A percentile compares a stretch with the other conserved stretches of the same genome.
Evolutionary conservation across 2,888 invertebrate genomes (phyloP).

Genomic region (Arge pagana): DNA sequence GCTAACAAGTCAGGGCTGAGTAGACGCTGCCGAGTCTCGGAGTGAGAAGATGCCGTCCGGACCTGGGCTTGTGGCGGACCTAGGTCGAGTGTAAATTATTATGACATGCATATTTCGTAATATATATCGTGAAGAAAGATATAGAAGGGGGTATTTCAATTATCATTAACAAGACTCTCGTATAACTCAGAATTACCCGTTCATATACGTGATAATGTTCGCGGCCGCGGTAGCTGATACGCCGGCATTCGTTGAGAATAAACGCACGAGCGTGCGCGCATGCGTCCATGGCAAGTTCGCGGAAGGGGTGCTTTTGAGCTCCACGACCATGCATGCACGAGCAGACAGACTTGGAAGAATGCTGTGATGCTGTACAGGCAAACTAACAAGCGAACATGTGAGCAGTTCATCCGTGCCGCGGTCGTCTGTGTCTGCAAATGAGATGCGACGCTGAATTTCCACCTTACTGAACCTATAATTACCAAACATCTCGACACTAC

Average conservation of each 20-base stretch:
- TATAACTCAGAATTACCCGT: slow-evolving; percentile 57
- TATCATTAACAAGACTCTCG: slow-evolving; percentile 56
- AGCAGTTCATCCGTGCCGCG: slow-evolving; percentile 38
- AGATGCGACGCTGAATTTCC: slow-evolving; percentile 55
- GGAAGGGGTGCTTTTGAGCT: slow-evolving; percentile 21
- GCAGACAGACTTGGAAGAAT: slow-evolving; percentile 17
- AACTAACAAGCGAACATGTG: slow-evolving; percentile 35
- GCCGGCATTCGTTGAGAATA: slow-evolving; percentile 28
- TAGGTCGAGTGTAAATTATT: slow-evolving; percentile 6
- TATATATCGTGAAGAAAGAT: not conserved
- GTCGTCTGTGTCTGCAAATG: slow-evolving; percentile 51
- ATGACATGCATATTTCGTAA: slow-evolving; percentile 9
- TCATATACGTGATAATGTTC: slow-evolving; percentile 43
- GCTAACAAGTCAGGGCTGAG: too few relatives aligned
- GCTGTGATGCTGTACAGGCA: slow-evolving; percentile 28
- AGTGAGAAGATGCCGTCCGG: too few relatives aligned
- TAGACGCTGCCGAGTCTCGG: too few relatives aligned
- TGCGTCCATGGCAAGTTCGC: slow-evolving; percentile 33
- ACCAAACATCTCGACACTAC: slow-evolving; percentile 59
- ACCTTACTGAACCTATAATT: slow-evolving; percentile 60
- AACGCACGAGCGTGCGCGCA: slow-evolving; percentile 28
- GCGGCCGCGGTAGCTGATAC: slow-evolving; percentile 23
- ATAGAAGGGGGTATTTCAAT: slow-evolving; percentile 54
- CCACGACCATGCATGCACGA: slow-evolving; percentile 18
- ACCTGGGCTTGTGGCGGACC: not conserved